A percentile compares a stretch with the other conserved stretches of the same genome.
Evolutionary conservation across 2,113 vertebrate genomes (phyloP).

Genomic region (Daubentonia madagascariensis): DNA sequence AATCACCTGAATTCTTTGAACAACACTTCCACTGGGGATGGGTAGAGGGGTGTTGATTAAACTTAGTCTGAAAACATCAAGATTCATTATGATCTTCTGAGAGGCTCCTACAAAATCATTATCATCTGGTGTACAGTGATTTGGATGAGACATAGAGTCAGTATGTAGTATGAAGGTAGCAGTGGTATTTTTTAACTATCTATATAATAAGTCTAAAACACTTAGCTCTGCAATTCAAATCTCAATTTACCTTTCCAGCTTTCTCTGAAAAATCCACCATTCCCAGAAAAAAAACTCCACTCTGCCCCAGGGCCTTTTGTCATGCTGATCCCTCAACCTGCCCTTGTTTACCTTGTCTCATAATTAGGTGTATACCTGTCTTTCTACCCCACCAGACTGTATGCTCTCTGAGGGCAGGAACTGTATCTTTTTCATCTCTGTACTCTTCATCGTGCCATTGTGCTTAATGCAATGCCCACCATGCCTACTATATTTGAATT

Average conservation of each 20-base stretch:
- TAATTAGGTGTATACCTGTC: background rate
- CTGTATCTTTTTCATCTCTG: background rate
- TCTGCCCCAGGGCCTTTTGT: background rate
- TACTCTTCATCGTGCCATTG: rapidly evolving
- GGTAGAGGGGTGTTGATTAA: background rate
- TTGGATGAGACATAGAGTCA: background rate
- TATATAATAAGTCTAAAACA: background rate
- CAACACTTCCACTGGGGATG: background rate
- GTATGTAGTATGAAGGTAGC: background rate
- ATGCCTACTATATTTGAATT: background rate
- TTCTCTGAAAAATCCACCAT: conserved; percentile 8
- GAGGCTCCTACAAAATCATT: background rate
- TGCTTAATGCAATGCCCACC: background rate
- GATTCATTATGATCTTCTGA: background rate
- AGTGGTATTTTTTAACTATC: background rate
- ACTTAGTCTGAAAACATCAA: background rate
- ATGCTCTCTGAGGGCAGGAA: background rate
- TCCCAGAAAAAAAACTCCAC: background rate
- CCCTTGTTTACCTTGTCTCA: background rate
- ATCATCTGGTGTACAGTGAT: background rate
- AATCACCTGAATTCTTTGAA: background rate
- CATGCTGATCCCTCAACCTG: background rate
- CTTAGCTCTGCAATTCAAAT: background rate
- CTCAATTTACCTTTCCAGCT: background rate
- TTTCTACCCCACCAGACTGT: background rate